Conservation (phyloP, 2,888 invertebrate genomes). For the Phyto melanocephala region DNA sequence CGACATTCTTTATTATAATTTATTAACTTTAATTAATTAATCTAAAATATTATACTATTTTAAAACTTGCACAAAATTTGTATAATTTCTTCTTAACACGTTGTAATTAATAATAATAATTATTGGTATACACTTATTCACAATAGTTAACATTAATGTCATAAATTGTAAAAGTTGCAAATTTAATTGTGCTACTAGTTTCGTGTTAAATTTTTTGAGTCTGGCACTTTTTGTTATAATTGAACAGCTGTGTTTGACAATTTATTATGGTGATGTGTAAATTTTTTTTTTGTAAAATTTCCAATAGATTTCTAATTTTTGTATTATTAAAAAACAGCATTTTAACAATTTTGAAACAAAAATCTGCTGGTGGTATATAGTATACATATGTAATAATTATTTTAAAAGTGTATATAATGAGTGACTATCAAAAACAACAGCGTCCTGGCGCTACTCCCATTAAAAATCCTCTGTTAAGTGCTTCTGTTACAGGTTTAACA, state of each 20-base stretch:
- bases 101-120: slow-evolving; percentile 23
- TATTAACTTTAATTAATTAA: too few relatives aligned
- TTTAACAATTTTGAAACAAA: too few relatives aligned
- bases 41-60: background rate
- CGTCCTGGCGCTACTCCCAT: slow-evolving; percentile 68
- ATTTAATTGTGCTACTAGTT: too few relatives aligned
- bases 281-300: slow-evolving; percentile 21
- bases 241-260: slow-evolving; percentile 52
- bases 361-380: too few relatives aligned
- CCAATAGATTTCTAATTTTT: background rate
- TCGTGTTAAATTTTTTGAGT: background rate
- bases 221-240: background rate
- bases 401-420: slow-evolving; percentile 48
- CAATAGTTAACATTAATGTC: slow-evolving; percentile 11
- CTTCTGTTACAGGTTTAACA: slow-evolving; percentile 85
- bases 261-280: slow-evolving; percentile 63
- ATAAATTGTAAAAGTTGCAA: background rate
- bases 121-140: slow-evolving; percentile 23
- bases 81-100: slow-evolving; percentile 29
- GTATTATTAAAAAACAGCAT: too few relatives aligned
- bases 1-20: slow-evolving; percentile 82
- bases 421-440: slow-evolving; percentile 53
- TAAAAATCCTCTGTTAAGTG: slow-evolving; percentile 86
- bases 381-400: background rate
- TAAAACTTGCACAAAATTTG: background rate